A percentile compares a stretch with the other conserved stretches of the same genome.
Conservation (phyloP, 1,140 invertebrate species). For the Orchesella cincta region DNA sequence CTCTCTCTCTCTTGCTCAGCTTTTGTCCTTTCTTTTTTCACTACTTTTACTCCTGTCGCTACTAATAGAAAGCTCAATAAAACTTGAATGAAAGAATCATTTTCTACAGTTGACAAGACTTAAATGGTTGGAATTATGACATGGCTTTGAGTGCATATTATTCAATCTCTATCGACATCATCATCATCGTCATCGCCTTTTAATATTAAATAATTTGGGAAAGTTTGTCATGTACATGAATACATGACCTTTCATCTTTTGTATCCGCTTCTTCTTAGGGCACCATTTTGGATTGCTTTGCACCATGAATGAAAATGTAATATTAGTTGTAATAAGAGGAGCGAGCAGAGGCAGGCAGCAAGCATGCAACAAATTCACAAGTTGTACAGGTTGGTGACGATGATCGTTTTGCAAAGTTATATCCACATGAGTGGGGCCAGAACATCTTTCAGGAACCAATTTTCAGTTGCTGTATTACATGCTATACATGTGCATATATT, state of each 20-base stretch:
- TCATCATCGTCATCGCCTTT: too few species aligned
- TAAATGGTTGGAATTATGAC: conserved; percentile 29
- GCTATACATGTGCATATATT: neutral
- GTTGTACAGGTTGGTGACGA: neutral
- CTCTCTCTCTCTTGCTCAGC: neutral
- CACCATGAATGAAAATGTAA: conserved; percentile 21
- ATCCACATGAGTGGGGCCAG: conserved; percentile 5
- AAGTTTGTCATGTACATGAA: neutral
- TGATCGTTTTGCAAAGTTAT: neutral
- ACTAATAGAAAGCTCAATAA: neutral
- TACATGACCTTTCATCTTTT: conserved; percentile 15
- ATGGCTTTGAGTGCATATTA: conserved; percentile 25
- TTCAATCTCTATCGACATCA: conserved; percentile 12
- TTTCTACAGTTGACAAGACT: conserved; percentile 27
- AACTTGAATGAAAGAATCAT: conserved; percentile 25
- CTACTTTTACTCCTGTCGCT: neutral
- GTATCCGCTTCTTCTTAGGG: neutral
- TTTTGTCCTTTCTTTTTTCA: neutral
- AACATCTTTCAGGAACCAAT: conserved; percentile 24
- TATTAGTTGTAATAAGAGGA: neutral
- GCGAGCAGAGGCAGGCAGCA: neutral
- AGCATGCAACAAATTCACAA: conserved; percentile 6
- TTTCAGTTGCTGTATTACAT: conserved; percentile 3
- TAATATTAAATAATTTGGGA: conserved; percentile 6
- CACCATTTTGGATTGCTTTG: neutral